Conservation (phyloP, 2,113 vertebrate species). For the Nasalis larvatus region DNA sequence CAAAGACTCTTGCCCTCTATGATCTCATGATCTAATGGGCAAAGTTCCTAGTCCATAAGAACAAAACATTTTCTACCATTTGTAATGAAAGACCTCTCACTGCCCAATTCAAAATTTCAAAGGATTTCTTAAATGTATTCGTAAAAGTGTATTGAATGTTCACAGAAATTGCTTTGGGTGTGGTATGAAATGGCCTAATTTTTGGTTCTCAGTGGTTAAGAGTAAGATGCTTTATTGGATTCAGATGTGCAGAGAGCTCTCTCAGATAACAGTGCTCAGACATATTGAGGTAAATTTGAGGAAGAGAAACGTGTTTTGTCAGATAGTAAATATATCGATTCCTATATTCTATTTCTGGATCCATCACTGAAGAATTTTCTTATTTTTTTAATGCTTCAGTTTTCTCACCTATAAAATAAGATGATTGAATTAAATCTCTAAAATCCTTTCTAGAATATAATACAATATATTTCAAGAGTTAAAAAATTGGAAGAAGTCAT, state of each 20-base stretch:
- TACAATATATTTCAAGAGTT: not conserved
- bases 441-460: constrained; percentile 17
- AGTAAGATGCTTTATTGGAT: not conserved
- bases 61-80: not conserved
- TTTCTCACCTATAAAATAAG: not conserved
- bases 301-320: not conserved
- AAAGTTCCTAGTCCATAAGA: not conserved
- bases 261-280: not conserved
- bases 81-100: not conserved
- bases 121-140: not conserved
- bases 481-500: not conserved
- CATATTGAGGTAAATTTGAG: not conserved
- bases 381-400: not conserved
- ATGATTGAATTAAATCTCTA: not conserved
- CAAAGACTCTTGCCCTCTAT: not conserved
- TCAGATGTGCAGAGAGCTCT: not conserved
- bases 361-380: not conserved
- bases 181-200: not conserved
- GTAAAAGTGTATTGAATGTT: not conserved
- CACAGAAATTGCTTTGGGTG: not conserved
- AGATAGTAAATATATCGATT: not conserved
- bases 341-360: not conserved
- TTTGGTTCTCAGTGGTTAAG: not conserved
- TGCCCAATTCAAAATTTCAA: not conserved
- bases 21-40: not conserved